phyloP scores from a whole-genome alignment of 2,888 invertebrate genomes.

The Parelbella ahira region DNA sequence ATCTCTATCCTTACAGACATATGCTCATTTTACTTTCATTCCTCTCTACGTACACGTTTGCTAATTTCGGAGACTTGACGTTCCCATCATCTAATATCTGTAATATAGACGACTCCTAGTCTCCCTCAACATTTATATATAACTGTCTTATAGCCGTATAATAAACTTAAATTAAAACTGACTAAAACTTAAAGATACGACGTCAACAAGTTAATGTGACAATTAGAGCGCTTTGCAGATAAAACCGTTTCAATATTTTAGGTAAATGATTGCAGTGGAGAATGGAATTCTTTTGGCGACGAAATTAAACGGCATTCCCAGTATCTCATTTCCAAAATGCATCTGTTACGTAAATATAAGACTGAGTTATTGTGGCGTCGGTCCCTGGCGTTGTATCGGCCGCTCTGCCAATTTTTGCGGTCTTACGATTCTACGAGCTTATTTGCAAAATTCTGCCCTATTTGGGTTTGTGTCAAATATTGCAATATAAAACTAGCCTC shows the following conservation, averaged over 20 bases:
- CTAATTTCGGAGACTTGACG: too few relatives aligned
- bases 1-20: too few relatives aligned
- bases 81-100: too few relatives aligned
- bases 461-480: too few relatives aligned
- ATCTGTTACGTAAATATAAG: slow-evolving; percentile 21
- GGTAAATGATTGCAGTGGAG: slow-evolving; percentile 7
- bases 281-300: slow-evolving; percentile 21
- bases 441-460: too few relatives aligned
- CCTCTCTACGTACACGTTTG: too few relatives aligned
- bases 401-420: slow-evolving; percentile 14
- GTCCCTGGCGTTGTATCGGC: not conserved
- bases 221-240: slow-evolving; percentile 13
- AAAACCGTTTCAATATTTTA: slow-evolving; percentile 11
- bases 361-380: slow-evolving; percentile 15
- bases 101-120: too few relatives aligned
- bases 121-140: too few relatives aligned
- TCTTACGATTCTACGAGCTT: too few relatives aligned
- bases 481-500: too few relatives aligned
- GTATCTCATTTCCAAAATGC: slow-evolving; percentile 18
- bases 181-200: slow-evolving; percentile 2
- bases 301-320: slow-evolving; percentile 17
- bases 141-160: too few relatives aligned
- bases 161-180: slow-evolving; percentile 2
- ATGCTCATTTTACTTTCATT: too few relatives aligned
- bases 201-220: slow-evolving; percentile 13